Conservation (phyloP, 2,797 vertebrate species). For the Choloepus didactylus region DNA sequence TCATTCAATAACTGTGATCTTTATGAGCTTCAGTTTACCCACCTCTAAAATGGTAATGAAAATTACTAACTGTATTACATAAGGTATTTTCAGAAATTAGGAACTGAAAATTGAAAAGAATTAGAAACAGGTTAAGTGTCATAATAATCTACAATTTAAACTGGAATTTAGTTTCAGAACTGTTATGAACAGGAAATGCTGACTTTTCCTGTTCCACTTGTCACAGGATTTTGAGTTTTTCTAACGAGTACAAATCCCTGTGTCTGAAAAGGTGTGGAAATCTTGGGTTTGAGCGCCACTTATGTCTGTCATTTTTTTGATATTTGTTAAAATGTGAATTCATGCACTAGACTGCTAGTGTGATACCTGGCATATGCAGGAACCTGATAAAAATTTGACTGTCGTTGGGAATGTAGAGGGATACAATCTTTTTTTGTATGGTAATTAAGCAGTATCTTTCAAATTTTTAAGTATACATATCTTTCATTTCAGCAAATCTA, state of each 20-base stretch:
- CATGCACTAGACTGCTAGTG: not conserved
- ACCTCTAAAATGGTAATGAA: not conserved
- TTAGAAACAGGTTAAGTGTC: not conserved
- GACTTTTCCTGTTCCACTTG: not conserved
- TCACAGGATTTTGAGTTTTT: not conserved
- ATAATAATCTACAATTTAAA: not conserved
- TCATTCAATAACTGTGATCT: not conserved
- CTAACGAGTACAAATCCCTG: not conserved
- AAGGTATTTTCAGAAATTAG: constrained; percentile 9
- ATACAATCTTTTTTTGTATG: not conserved
- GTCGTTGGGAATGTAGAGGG: not conserved
- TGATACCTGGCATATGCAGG: not conserved
- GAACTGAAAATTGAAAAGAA: not conserved
- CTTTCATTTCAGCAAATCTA: not conserved
- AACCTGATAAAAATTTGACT: not conserved
- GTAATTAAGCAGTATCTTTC: not conserved
- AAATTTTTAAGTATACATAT: not conserved
- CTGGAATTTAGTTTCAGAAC: constrained; percentile 16
- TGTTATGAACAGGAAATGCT: not conserved
- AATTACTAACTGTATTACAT: not conserved
- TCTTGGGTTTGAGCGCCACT: not conserved
- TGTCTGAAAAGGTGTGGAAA: not conserved
- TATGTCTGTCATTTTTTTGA: not conserved
- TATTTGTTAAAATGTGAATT: not conserved
- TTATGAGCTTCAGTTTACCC: not conserved